Percentiles rank a stretch among this genome's conserved stretches.
Conservation (phyloP, 2,797 vertebrate genomes). For the Hippoglossus hippoglossus region DNA sequence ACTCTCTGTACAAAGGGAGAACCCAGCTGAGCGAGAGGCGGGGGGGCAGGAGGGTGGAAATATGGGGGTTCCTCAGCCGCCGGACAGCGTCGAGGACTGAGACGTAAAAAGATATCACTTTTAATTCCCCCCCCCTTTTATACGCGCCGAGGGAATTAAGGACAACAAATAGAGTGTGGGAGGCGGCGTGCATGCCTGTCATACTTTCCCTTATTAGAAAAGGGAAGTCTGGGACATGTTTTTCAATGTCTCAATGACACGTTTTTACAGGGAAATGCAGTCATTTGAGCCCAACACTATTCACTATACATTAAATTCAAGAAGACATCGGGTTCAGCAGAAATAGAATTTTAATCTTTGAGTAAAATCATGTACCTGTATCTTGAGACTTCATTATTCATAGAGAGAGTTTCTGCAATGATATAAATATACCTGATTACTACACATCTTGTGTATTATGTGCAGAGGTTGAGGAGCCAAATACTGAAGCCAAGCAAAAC, state of each 20-base stretch:
- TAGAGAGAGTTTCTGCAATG: not conserved
- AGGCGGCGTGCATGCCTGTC: conserved; percentile 78
- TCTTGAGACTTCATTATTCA: not conserved
- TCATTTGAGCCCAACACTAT: conserved; percentile 22
- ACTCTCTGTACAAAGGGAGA: conserved; percentile 79
- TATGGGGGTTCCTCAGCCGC: conserved; percentile 78
- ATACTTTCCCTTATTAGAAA: conserved; percentile 78
- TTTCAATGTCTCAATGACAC: conserved; percentile 67
- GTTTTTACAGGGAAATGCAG: conserved; percentile 50
- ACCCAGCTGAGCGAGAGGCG: conserved; percentile 85
- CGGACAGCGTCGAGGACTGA: conserved; percentile 82
- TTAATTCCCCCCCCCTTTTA: conserved; percentile 79
- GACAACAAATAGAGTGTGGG: conserved; percentile 86
- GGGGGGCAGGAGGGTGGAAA: conserved; percentile 35
- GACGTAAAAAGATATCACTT: conserved; percentile 86
- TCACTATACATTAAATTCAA: not conserved
- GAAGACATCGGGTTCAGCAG: conserved; percentile 3
- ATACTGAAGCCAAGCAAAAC: not conserved
- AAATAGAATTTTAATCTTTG: not conserved
- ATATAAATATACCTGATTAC: too few relatives aligned
- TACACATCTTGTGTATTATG: too few relatives aligned
- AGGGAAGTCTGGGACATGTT: conserved; percentile 65
- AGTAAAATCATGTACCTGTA: conserved; percentile 6
- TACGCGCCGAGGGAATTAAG: conserved; percentile 83
- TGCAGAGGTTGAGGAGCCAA: not conserved